A percentile compares a stretch with the other conserved stretches of the same genome.
Conservation (phyloP, 2,797 vertebrate genomes). For the Crax fasciolata region DNA sequence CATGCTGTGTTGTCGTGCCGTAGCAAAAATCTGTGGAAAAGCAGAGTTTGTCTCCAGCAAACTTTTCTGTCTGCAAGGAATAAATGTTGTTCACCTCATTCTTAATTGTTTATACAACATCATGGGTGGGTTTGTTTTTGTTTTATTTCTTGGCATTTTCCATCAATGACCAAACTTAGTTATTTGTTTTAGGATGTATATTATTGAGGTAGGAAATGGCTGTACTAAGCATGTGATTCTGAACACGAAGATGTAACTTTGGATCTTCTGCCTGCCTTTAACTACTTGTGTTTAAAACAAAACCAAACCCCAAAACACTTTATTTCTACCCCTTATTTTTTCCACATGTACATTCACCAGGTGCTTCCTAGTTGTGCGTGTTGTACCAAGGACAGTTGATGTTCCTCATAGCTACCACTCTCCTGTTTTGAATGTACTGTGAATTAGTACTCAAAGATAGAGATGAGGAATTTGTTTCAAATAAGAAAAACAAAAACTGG, state of each 20-base stretch:
- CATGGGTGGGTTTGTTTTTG: neutral
- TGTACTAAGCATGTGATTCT: neutral
- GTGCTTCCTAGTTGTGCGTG: neutral
- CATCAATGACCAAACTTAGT: neutral
- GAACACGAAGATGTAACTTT: neutral
- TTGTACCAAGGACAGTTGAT: neutral
- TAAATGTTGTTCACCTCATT: accelerated
- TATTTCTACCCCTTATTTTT: neutral
- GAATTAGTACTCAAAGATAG: neutral
- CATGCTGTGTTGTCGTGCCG: neutral
- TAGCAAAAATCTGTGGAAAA: conserved; percentile 3
- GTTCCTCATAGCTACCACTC: neutral
- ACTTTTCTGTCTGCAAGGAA: neutral
- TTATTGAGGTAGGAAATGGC: neutral
- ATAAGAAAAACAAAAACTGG: neutral
- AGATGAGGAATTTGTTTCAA: neutral
- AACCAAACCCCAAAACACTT: neutral
- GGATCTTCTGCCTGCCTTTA: neutral
- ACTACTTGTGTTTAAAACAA: neutral
- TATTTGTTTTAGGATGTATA: neutral
- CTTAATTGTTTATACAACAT: neutral
- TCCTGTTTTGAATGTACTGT: neutral
- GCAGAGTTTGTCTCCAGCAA: neutral
- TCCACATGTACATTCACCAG: neutral
- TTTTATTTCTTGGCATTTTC: neutral